Percentiles rank a stretch among this genome's conserved stretches.
phyloP scores from a whole-genome alignment of 2,113 vertebrate genomes.

The Chlamydotis undulata region DNA sequence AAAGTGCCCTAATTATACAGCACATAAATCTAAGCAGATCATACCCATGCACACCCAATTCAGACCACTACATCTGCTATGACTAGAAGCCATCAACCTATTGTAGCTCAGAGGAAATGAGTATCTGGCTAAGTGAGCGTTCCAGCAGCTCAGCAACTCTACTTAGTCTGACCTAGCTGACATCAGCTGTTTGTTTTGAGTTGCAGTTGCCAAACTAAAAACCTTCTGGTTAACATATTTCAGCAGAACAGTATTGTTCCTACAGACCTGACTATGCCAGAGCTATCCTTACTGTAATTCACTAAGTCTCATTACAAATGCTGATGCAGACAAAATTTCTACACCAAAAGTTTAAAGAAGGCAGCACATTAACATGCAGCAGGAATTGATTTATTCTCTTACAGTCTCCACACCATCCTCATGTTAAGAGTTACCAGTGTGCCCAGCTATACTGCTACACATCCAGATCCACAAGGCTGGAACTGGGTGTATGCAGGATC shows the following conservation, averaged over 20 bases:
- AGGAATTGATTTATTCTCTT: background rate
- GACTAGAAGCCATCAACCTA: background rate
- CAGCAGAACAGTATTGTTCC: background rate
- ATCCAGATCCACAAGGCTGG: background rate
- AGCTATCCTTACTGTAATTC: background rate
- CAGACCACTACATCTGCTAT: background rate
- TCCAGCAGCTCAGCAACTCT: background rate
- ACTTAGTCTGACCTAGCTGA: background rate
- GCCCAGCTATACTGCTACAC: background rate
- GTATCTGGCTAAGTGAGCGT: background rate
- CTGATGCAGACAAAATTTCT: background rate
- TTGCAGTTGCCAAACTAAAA: background rate
- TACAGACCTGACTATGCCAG: background rate
- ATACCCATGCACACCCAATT: accelerated
- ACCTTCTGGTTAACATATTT: background rate
- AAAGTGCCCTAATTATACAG: background rate
- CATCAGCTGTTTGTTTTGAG: background rate
- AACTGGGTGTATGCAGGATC: background rate
- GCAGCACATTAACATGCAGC: background rate
- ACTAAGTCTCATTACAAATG: background rate
- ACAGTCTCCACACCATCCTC: background rate
- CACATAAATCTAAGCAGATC: background rate
- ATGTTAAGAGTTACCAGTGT: background rate
- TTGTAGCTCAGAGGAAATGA: background rate
- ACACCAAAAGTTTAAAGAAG: background rate